Conservation (phyloP, 2,113 vertebrate species). For the Morone saxatilis region DNA sequence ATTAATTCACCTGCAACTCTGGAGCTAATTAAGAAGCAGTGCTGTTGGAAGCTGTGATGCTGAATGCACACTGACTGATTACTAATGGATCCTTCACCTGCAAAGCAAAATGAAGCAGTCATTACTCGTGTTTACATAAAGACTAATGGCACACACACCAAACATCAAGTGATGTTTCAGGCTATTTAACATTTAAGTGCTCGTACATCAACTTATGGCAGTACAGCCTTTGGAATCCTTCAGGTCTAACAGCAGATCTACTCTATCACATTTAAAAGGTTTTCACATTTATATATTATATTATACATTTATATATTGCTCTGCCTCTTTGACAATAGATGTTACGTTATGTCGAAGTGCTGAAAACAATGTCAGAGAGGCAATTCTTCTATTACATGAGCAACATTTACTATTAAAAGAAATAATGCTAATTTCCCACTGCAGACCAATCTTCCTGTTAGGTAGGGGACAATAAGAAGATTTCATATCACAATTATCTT, state of each 20-base stretch:
- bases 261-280: not conserved
- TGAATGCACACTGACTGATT: constrained; percentile 19
- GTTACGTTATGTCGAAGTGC: not conserved
- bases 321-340: not conserved
- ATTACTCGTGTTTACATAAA: constrained; percentile 36
- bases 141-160: not conserved
- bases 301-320: not conserved
- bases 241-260: not conserved
- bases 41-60: not conserved
- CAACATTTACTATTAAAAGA: too few relatives aligned
- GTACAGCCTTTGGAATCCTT: not conserved
- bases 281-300: not conserved
- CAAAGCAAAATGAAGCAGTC: not conserved
- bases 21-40: constrained; percentile 39
- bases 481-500: too few relatives aligned
- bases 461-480: too few relatives aligned
- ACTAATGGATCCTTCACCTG: constrained; percentile 16
- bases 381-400: not conserved
- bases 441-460: too few relatives aligned
- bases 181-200: constrained; percentile 3
- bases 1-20: constrained; percentile 47
- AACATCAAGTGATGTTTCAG: constrained; percentile 16
- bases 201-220: not conserved
- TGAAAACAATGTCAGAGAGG: not conserved
- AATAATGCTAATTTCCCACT: too few relatives aligned